phyloP scores from a whole-genome alignment of 1,140 invertebrate genomes.

The Drosophila busckii region DNA sequence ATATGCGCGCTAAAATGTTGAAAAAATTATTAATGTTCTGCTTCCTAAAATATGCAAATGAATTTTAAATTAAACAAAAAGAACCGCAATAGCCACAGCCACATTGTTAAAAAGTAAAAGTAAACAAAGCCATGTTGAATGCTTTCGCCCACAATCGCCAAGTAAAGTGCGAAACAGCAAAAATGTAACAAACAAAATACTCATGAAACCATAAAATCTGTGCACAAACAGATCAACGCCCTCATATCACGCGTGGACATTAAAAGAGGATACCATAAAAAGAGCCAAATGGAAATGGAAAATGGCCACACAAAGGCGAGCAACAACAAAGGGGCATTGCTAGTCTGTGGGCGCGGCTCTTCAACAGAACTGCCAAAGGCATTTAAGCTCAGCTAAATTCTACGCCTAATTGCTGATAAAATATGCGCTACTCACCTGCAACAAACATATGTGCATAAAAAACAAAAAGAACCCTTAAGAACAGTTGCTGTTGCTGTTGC shows the following conservation, averaged over 20 bases:
- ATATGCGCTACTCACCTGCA: conserved; percentile 43
- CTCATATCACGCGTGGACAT: conserved; percentile 47
- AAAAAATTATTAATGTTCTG: too few species aligned
- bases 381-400: conserved; percentile 28
- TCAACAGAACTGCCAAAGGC: neutral
- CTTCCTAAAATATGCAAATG: too few species aligned
- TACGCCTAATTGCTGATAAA: conserved; percentile 47
- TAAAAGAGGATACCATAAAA: conserved; percentile 49
- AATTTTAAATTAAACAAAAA: too few species aligned
- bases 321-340: conserved; percentile 20
- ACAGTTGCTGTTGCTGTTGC: neutral
- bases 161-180: too few species aligned
- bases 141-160: too few species aligned
- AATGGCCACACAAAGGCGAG: conserved; percentile 12
- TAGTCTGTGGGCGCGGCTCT: conserved; percentile 10
- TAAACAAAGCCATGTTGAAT: too few species aligned
- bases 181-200: conserved; percentile 12
- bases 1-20: too few species aligned
- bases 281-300: conserved; percentile 13
- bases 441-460: conserved; percentile 13
- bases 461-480: neutral
- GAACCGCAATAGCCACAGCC: too few species aligned
- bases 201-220: conserved; percentile 39
- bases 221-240: conserved; percentile 24
- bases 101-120: too few species aligned